Percentiles rank a stretch among this genome's conserved stretches.
Conservation (phyloP, 1,140 invertebrate genomes). For the Drosophila teissieri region DNA sequence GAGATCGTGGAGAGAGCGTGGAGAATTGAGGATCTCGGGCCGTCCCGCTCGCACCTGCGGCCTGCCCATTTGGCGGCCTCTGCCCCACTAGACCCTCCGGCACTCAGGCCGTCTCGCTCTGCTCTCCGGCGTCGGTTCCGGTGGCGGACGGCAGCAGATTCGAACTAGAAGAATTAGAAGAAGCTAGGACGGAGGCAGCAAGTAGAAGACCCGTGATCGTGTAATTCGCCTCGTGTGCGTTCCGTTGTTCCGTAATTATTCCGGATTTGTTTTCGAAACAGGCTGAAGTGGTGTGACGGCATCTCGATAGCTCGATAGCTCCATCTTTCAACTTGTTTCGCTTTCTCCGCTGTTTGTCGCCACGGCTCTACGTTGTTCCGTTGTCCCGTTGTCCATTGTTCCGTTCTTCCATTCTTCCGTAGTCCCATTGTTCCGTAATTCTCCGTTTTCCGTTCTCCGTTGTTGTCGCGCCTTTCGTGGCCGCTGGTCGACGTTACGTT, state of each 20-base stretch:
- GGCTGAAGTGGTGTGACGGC: conserved; percentile 69
- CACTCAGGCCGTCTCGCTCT: conserved; percentile 56
- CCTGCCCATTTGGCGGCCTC: conserved; percentile 8
- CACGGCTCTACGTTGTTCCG: conserved; percentile 38
- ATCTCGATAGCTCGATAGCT: conserved; percentile 46
- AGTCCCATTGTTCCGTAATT: conserved; percentile 10
- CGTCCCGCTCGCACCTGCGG: conserved; percentile 31
- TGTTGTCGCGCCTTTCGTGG: conserved; percentile 71
- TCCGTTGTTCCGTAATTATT: conserved; percentile 58
- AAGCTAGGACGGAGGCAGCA: conserved; percentile 62
- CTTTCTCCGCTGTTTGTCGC: conserved; percentile 30
- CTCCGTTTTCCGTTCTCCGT: conserved; percentile 42
- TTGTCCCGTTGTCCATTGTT: conserved; percentile 47
- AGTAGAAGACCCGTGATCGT: conserved; percentile 75
- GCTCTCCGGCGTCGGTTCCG: conserved; percentile 46
- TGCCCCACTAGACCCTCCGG: conserved; percentile 14
- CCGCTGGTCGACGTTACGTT: conserved; percentile 45
- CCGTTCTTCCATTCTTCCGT: conserved; percentile 45
- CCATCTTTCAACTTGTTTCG: conserved; percentile 69
- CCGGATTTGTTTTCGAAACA: conserved; percentile 63
- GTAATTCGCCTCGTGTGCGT: conserved; percentile 80
- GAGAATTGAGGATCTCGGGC: conserved; percentile 30
- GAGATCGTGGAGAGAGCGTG: conserved; percentile 20
- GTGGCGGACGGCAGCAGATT: conserved; percentile 49
- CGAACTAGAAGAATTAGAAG: conserved; percentile 55